Percentiles rank a stretch among this genome's conserved stretches.
Conservation (phyloP, 1,140 invertebrate species). For the Drosophila bipectinata region DNA sequence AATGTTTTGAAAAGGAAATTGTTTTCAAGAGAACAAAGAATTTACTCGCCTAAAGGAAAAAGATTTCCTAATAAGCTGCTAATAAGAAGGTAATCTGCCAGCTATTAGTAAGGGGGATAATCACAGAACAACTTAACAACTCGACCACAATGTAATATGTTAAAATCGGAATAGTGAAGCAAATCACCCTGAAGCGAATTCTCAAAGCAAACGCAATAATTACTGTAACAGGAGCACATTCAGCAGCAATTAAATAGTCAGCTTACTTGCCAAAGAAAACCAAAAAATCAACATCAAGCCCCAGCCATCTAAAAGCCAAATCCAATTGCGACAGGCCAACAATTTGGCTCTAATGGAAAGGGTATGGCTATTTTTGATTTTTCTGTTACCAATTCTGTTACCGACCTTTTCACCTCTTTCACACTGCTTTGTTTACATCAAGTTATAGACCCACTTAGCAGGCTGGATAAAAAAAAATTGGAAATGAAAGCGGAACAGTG, state of each 20-base stretch:
- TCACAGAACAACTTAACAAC: not conserved
- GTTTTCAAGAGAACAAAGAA: not conserved
- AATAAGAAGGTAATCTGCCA: too few relatives aligned
- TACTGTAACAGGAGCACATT: slow-evolving; percentile 20
- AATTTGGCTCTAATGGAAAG: slow-evolving; percentile 7
- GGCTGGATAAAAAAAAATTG: not conserved
- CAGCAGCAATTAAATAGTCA: slow-evolving; percentile 25
- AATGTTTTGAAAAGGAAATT: not conserved
- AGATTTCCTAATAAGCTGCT: too few relatives aligned
- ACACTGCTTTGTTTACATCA: slow-evolving; percentile 55
- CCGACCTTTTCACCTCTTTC: not conserved
- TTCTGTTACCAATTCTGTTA: not conserved
- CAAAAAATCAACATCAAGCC: slow-evolving; percentile 13
- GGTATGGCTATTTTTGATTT: slow-evolving; percentile 5
- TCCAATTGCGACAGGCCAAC: slow-evolving; percentile 15
- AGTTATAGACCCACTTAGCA: slow-evolving; percentile 55
- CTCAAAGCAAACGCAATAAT: slow-evolving; percentile 30
- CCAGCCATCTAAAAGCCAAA: not conserved
- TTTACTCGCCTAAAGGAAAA: not conserved
- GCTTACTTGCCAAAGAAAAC: not conserved
- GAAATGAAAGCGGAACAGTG: slow-evolving; percentile 1
- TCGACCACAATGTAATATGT: not conserved
- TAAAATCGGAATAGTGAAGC: not conserved
- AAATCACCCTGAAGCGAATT: slow-evolving; percentile 25
- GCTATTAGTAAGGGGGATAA: not conserved